Conservation (phyloP, 2,113 vertebrate genomes). For the Dipodomys spectabilis region DNA sequence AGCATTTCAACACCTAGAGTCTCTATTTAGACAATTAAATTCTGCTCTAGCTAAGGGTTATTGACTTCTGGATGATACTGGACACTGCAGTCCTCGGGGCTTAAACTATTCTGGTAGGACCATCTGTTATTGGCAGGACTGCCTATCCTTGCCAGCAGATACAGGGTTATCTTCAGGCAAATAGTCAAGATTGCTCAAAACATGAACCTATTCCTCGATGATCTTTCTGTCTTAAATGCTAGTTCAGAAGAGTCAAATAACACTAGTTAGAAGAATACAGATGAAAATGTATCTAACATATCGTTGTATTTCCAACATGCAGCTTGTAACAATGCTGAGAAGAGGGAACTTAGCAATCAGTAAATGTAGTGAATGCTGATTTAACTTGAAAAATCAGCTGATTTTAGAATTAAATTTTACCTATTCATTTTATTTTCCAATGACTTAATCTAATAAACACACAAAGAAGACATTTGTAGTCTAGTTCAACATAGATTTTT, state of each 20-base stretch:
- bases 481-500: neutral
- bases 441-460: neutral
- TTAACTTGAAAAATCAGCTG: neutral
- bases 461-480: neutral
- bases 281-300: neutral
- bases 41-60: constrained; percentile 60
- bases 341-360: neutral
- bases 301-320: neutral
- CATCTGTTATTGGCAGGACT: constrained; percentile 66
- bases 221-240: constrained; percentile 32
- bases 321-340: neutral
- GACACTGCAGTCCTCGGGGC: constrained; percentile 21
- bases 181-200: neutral
- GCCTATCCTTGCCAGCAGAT: constrained; percentile 29
- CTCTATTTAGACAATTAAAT: constrained; percentile 72
- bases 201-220: neutral
- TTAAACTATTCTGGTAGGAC: constrained; percentile 67
- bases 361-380: neutral
- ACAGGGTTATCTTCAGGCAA: neutral
- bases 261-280: constrained; percentile 33
- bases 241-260: constrained; percentile 29
- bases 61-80: constrained; percentile 51
- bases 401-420: neutral
- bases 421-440: neutral
- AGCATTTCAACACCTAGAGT: constrained; percentile 60